These are phyloP conservation scores for Montifringilla adamsi DNA, from an alignment of 2,113 vertebrate genomes.

Conservation along the genomic window DNA sequence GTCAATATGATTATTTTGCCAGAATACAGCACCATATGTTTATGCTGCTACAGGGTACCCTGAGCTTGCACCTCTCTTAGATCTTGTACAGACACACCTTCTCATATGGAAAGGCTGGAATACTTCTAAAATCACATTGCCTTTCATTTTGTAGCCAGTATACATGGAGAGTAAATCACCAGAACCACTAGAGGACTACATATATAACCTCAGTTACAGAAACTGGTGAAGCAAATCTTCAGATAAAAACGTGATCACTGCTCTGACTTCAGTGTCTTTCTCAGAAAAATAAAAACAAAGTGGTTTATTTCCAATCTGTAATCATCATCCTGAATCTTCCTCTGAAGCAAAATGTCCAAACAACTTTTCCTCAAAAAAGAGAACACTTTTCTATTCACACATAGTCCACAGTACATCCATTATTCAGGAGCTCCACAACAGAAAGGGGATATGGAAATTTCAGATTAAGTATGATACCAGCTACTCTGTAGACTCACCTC, in stretches of 20 bases:
- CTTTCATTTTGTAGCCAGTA: background rate
- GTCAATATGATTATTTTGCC: background rate
- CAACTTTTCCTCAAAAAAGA: background rate
- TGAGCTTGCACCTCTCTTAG: background rate
- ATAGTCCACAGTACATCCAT: background rate
- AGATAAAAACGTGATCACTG: background rate
- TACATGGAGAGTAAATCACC: background rate
- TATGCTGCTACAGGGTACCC: background rate
- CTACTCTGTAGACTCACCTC: background rate
- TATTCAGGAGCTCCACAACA: background rate
- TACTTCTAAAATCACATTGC: background rate
- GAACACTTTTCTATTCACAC: background rate
- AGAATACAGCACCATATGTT: background rate
- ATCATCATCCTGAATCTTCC: background rate
- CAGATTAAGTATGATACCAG: background rate
- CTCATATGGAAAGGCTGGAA: background rate
- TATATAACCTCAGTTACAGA: background rate
- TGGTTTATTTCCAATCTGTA: background rate
- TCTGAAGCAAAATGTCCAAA: background rate
- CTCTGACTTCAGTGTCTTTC: background rate
- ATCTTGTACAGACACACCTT: background rate
- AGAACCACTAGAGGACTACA: background rate
- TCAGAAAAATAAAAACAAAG: background rate
- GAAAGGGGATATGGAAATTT: background rate
- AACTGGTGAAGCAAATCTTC: background rate